Evolutionary conservation across 2,888 invertebrate species (phyloP), one percentile per base, ranked within the genome.

Genomic region (Amphimallon solstitiale): DNA sequence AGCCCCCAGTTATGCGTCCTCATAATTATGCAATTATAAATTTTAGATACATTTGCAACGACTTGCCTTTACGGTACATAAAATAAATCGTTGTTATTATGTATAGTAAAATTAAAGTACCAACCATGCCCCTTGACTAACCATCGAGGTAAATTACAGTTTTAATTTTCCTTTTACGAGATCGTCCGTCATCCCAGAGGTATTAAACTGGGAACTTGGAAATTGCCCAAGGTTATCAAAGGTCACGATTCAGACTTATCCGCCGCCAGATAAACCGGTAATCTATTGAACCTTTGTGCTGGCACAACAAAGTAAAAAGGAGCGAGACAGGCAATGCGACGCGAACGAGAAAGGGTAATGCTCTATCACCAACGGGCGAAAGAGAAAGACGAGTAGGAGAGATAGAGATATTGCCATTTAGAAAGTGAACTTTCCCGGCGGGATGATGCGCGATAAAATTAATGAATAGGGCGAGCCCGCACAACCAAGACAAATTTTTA

Each of bases 211-310:
- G 45, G 17, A 59, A 59, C 56, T 59, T 59, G 56, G 56, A 59
- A 59, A 59, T 59, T 52, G 52, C 64, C 54, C 64, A 64, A 64
- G 64, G 64, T 64, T 64, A 64, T 64, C 64, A 54, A 64, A 64
- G 64, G 64, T 64, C 64, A 48, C 48, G 64, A 37, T 59, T 59
- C 56, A 21, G 43, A 43, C 62, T 62, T 62, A 49, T 62, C 49
- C 62, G 62, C 15, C 62, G 62, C 40, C 61, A 38, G 62, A 62
- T 62, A 62, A 46, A 51, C 62, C 62, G 46, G 56, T 59, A 59
- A 59, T 59, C 56, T 59, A 59, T 59, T 59, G 56, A 43, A 59
- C 56, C 56, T 59, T 59, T 59, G 45, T 21, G 54, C 56, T 59
- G 29, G 45, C 56, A 59, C 56, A 59, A 59, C 56, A 59, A 59